Evolutionary conservation across 2,113 vertebrate species (phyloP).

Genomic region (Phaetusa simplex): DNA sequence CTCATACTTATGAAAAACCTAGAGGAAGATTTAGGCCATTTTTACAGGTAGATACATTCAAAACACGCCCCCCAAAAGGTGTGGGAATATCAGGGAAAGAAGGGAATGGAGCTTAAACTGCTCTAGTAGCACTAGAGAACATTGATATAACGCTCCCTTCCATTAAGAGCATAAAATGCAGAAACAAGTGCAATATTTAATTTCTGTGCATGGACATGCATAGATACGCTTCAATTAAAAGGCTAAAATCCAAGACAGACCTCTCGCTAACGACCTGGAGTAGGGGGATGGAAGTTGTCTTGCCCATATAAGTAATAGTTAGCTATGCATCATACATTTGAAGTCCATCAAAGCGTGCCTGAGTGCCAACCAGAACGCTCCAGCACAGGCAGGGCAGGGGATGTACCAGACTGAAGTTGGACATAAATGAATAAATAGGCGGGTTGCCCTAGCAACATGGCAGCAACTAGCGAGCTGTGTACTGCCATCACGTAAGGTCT

Average conservation of each 20-base stretch:
- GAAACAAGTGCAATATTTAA: not conserved
- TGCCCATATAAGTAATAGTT: not conserved
- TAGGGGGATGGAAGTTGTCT: not conserved
- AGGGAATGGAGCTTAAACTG: not conserved
- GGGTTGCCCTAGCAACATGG: not conserved
- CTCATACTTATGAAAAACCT: not conserved
- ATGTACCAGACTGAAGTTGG: not conserved
- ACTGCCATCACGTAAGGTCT: not conserved
- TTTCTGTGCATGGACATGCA: not conserved
- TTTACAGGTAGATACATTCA: not conserved
- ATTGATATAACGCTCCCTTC: not conserved
- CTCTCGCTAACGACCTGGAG: not conserved
- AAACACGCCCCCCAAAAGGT: not conserved
- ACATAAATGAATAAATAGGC: not conserved
- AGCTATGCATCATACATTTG: not conserved
- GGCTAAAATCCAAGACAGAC: not conserved
- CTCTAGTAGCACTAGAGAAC: not conserved
- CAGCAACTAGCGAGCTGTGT: accelerated
- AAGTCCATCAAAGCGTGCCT: not conserved
- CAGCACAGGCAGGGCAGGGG: not conserved
- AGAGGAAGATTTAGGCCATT: not conserved
- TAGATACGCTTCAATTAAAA: not conserved
- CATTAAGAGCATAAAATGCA: not conserved
- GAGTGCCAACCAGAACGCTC: not conserved
- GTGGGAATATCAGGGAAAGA: not conserved